Conservation (phyloP, 1,140 invertebrate genomes). For the Caenorhabditis brenneri region DNA sequence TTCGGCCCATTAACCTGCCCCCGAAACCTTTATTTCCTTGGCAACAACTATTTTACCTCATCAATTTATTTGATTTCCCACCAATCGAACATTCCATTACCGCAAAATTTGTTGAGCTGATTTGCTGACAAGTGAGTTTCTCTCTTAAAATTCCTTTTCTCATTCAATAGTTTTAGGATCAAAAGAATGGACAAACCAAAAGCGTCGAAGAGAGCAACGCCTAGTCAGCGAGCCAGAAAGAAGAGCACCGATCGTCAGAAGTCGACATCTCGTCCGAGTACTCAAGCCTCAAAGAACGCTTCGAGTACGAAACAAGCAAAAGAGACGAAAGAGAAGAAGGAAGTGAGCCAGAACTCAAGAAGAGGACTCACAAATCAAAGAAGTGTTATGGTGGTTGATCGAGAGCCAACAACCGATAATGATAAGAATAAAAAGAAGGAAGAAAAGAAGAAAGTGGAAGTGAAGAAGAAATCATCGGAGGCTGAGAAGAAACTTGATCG, state of each 20-base stretch:
- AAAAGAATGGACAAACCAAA: slow-evolving; percentile 24
- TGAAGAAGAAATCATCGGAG: background rate
- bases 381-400: background rate
- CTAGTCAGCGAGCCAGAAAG: background rate
- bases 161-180: background rate
- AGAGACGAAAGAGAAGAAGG: too few species aligned
- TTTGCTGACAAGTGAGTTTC: background rate
- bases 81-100: background rate
- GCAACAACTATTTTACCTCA: too few species aligned
- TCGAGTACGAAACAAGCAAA: background rate
- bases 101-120: background rate
- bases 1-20: too few species aligned
- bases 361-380: background rate
- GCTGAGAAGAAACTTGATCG: background rate
- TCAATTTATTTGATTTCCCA: too few species aligned
- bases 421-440: background rate
- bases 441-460: background rate
- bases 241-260: background rate
- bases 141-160: background rate
- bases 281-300: background rate
- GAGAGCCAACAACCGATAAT: background rate
- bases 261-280: background rate
- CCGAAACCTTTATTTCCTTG: too few species aligned
- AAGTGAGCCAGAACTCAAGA: background rate
- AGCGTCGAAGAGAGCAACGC: background rate